Evolutionary conservation across 1,140 invertebrate genomes (phyloP).

Genomic region (Sipha flava): DNA sequence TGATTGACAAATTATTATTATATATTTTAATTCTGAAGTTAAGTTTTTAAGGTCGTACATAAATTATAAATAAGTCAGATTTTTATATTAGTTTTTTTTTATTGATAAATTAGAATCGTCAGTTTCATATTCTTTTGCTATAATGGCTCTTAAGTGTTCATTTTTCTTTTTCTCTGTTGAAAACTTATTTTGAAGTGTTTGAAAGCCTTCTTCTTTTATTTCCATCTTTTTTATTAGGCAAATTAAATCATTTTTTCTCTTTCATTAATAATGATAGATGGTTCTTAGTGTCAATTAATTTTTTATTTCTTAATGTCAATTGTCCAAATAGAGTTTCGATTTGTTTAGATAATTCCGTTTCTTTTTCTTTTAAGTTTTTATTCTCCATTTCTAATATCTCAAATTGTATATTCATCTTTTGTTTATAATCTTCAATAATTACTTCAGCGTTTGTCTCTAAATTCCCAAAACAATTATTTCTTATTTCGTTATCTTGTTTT

Average conservation of each 20-base stretch:
- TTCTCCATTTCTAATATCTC: slow-evolving; percentile 1
- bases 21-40: no score
- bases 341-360: neutral
- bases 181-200: neutral
- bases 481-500: neutral
- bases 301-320: neutral
- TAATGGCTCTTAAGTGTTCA: neutral
- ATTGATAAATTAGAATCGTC: neutral
- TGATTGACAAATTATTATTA: no score
- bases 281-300: neutral
- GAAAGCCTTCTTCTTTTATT: neutral
- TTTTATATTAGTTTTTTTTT: no score
- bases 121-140: neutral
- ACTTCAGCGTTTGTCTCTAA: neutral
- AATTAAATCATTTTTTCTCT: slow-evolving; percentile 18
- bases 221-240: neutral
- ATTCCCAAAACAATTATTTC: neutral
- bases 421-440: neutral
- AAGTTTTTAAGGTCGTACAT: no score
- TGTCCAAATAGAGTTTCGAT: neutral
- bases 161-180: neutral
- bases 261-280: neutral
- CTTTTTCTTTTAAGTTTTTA: neutral
- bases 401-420: neutral
- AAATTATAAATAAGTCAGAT: no score